Percentiles rank a stretch among this genome's conserved stretches.
These are phyloP conservation scores for Macroglossus sobrinus DNA, from an alignment of 2,113 vertebrate species.

Conservation along the genomic window DNA sequence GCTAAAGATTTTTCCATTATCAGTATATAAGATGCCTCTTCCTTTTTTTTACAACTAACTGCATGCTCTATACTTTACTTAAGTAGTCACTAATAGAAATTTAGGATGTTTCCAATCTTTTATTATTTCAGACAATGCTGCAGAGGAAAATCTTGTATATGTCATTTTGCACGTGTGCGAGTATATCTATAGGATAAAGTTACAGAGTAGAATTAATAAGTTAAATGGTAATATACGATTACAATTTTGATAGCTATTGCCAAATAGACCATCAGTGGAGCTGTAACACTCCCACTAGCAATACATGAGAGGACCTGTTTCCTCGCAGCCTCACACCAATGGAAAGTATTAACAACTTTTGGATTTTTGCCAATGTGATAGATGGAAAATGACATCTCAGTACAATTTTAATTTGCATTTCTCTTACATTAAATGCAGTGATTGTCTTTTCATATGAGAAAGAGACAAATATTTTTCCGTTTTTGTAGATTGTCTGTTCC, in stretches of 20 bases:
- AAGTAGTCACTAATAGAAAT: neutral
- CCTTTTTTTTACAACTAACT: neutral
- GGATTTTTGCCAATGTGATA: neutral
- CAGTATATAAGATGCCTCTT: neutral
- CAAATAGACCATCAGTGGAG: neutral
- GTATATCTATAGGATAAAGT: neutral
- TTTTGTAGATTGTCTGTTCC: neutral
- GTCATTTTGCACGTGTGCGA: neutral
- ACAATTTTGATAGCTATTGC: neutral
- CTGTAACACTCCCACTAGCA: no score
- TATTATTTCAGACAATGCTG: neutral
- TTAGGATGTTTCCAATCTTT: neutral
- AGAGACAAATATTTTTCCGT: neutral
- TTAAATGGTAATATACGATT: neutral
- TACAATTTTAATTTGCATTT: constrained; percentile 27
- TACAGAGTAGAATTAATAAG: neutral
- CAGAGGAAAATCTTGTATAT: neutral
- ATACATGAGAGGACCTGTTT: neutral
- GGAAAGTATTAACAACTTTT: neutral
- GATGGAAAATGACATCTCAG: neutral
- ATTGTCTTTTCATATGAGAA: neutral
- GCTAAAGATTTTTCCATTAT: neutral
- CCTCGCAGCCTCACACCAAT: neutral
- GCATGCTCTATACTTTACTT: neutral
- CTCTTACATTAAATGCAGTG: neutral